Conservation (phyloP, 2,797 vertebrate species). For the Adrianichthys oophorus region DNA sequence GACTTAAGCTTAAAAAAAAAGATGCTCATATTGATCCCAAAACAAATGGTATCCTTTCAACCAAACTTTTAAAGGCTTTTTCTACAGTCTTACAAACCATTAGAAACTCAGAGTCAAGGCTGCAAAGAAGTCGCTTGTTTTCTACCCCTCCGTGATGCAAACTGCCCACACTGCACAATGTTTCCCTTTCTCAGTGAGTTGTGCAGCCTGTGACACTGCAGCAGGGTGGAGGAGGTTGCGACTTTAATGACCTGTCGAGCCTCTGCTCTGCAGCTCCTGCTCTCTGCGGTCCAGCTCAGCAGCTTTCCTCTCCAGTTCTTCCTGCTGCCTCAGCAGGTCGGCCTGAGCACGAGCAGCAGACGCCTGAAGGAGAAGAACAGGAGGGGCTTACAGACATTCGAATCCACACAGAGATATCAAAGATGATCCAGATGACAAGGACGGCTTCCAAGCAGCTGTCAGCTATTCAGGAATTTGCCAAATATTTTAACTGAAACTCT, state of each 20-base stretch:
- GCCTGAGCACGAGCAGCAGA: constrained; percentile 87
- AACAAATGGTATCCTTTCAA: no score
- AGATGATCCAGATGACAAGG: background rate
- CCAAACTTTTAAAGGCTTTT: no score
- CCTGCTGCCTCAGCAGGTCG: constrained; percentile 91
- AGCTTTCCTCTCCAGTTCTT: constrained; percentile 93
- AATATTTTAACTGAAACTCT: no score
- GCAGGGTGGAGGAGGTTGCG: constrained; percentile 5
- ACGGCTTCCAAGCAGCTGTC: background rate
- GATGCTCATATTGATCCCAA: no score
- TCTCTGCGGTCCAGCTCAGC: constrained; percentile 94
- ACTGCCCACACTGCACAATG: constrained; percentile 11
- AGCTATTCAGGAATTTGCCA: no score
- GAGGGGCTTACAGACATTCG: constrained; percentile 7
- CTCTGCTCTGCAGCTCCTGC: constrained; percentile 83
- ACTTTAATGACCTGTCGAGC: constrained; percentile 60
- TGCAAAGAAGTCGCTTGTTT: no score
- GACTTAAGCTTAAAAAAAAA: no score
- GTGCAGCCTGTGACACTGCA: background rate
- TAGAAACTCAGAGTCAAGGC: no score
- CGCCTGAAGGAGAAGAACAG: constrained; percentile 66
- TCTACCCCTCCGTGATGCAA: background rate
- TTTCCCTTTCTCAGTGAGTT: background rate
- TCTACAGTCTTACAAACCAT: no score
- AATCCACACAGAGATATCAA: constrained; percentile 4